Conservation (phyloP, 1,140 invertebrate genomes). For the Cardiocondyla obscurior region DNA sequence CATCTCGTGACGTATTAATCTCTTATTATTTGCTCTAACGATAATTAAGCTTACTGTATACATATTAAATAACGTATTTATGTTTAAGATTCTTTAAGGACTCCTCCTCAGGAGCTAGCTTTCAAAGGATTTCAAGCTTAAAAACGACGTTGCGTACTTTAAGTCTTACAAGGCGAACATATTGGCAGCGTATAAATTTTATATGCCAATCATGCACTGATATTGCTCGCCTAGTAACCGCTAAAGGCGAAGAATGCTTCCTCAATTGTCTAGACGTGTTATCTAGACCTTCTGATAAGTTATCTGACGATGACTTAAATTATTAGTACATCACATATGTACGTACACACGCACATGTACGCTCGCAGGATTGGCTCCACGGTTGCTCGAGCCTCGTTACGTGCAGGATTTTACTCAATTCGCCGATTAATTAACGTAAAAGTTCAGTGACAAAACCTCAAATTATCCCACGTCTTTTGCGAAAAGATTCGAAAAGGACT, state of each 20-base stretch:
- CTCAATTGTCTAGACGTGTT: background rate
- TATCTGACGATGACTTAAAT: no score
- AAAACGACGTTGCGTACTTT: no score
- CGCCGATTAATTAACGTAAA: no score
- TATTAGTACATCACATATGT: background rate
- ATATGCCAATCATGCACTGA: background rate
- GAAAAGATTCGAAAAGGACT: background rate
- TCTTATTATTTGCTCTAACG: no score
- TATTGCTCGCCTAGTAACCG: background rate
- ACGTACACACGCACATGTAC: background rate
- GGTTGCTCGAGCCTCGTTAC: background rate
- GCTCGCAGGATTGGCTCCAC: background rate
- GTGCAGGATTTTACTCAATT: background rate
- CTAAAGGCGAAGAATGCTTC: background rate
- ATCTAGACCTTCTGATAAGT: conserved; percentile 7
- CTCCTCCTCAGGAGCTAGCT: no score
- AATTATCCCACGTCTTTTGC: background rate
- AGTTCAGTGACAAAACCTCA: background rate
- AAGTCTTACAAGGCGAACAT: no score
- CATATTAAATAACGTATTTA: no score
- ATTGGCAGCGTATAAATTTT: background rate
- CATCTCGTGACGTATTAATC: no score
- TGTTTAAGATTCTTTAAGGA: no score
- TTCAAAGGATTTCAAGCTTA: no score
- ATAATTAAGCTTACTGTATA: no score